Conservation (phyloP, 2,888 invertebrate genomes). For the Brachyopa scutellaris region DNA sequence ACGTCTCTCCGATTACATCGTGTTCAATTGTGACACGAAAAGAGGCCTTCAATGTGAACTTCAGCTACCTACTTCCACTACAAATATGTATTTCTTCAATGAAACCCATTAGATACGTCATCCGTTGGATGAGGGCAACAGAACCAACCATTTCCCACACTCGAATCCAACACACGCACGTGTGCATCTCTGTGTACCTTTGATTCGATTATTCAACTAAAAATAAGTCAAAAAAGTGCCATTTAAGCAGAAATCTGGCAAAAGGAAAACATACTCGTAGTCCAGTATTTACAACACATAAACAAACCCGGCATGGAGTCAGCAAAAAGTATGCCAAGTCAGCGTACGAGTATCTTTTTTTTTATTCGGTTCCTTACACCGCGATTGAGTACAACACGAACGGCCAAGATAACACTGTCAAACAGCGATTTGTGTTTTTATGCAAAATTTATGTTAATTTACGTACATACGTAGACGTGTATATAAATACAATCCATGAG, state of each 20-base stretch:
- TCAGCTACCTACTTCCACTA: conserved; percentile 18
- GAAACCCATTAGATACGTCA: conserved; percentile 54
- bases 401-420: conserved; percentile 31
- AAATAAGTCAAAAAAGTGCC: conserved; percentile 4
- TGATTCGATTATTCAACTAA: conserved; percentile 23
- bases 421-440: conserved; percentile 51
- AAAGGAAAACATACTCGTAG: conserved; percentile 20
- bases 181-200: conserved; percentile 9
- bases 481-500: conserved; percentile 26
- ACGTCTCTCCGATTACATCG: conserved; percentile 30
- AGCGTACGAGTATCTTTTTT: conserved; percentile 17
- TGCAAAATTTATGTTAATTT: conserved; percentile 63
- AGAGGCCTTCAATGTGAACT: conserved; percentile 9
- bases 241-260: conserved; percentile 40
- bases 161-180: conserved; percentile 8
- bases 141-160: conserved; percentile 33
- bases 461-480: conserved; percentile 15
- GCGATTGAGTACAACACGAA: conserved; percentile 33
- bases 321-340: conserved; percentile 56
- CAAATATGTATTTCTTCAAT: not conserved
- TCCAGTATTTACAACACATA: conserved; percentile 26
- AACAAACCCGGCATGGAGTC: conserved; percentile 16
- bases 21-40: conserved; percentile 15
- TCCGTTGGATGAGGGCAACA: conserved; percentile 10
- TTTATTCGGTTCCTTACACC: conserved; percentile 6